These are phyloP conservation scores for Eulacestoma nigropectus DNA, from an alignment of 2,113 vertebrate genomes.

Conservation along the genomic window DNA sequence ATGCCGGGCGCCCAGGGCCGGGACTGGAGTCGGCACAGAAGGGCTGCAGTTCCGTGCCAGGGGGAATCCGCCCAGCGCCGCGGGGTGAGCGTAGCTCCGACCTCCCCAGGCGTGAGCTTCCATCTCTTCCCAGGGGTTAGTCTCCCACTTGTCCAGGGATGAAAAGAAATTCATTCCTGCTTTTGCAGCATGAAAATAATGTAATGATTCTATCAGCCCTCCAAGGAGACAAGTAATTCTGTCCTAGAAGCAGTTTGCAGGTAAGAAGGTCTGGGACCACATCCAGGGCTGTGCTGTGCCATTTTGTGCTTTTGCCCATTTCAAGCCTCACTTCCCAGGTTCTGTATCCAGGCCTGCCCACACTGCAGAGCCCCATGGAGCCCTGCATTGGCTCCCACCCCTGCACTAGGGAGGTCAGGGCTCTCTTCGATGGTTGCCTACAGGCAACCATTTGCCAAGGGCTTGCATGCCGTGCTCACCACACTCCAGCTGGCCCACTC, in stretches of 20 bases:
- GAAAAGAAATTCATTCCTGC: not conserved
- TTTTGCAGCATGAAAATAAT: not conserved
- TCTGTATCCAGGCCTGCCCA: not conserved
- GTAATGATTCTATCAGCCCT: not conserved
- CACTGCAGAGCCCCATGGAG: accelerated
- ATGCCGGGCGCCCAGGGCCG: accelerated
- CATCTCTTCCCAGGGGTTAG: not conserved
- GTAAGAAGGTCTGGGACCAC: not conserved
- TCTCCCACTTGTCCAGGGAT: not conserved
- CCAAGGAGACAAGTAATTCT: not conserved
- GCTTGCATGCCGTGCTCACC: accelerated
- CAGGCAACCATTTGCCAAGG: not conserved
- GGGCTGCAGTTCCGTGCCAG: not conserved
- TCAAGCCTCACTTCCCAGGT: not conserved
- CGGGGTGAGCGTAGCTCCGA: not conserved
- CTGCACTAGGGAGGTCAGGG: not conserved
- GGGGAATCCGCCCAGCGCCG: accelerated
- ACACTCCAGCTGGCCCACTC: not conserved
- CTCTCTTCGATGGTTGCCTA: accelerated
- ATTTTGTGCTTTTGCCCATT: not conserved
- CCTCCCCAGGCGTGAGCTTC: not conserved
- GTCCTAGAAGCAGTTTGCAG: not conserved
- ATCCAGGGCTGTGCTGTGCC: not conserved
- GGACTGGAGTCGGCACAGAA: not conserved
- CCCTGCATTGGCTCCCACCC: not conserved